Conservation (phyloP, 2,113 vertebrate genomes). For the Salminus brasiliensis region DNA sequence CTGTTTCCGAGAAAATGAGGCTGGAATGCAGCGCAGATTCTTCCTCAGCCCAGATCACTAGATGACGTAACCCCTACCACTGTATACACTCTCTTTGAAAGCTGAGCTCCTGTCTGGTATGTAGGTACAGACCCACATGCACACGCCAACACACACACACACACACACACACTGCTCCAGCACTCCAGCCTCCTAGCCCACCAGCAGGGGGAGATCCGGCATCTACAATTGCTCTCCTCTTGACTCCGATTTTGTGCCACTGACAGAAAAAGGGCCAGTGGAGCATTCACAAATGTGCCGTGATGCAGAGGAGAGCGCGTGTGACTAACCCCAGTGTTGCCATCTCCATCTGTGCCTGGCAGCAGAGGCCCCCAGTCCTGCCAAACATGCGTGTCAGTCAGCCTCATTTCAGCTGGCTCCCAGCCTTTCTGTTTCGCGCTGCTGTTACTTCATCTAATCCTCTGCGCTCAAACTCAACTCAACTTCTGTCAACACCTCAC, state of each 20-base stretch:
- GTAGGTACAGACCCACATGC: neutral
- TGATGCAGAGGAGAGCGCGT: constrained; percentile 62
- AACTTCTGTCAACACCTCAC: constrained; percentile 45
- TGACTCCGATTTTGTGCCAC: constrained; percentile 33
- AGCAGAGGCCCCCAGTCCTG: constrained; percentile 57
- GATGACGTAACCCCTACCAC: constrained; percentile 25
- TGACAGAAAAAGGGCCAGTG: constrained; percentile 40
- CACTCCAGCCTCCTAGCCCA: neutral
- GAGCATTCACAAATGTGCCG: constrained; percentile 52
- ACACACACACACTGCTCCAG: neutral
- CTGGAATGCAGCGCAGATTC: constrained; percentile 10
- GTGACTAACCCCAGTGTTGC: constrained; percentile 62
- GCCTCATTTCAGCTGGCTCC: constrained; percentile 63
- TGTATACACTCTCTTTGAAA: constrained; percentile 21
- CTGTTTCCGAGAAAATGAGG: neutral
- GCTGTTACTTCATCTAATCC: constrained; percentile 49
- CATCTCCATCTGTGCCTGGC: constrained; percentile 70
- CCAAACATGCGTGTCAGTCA: constrained; percentile 76
- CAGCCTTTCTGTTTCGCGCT: constrained; percentile 42
- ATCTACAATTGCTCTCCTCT: constrained; percentile 44
- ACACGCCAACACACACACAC: neutral
- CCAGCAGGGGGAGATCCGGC: constrained; percentile 71
- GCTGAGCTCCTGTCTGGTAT: constrained; percentile 24
- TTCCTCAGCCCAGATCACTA: neutral
- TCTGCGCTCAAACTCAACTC: constrained; percentile 42